phyloP scores from a whole-genome alignment of 1,140 invertebrate species.

The Trachymyrmex cornetzi region DNA sequence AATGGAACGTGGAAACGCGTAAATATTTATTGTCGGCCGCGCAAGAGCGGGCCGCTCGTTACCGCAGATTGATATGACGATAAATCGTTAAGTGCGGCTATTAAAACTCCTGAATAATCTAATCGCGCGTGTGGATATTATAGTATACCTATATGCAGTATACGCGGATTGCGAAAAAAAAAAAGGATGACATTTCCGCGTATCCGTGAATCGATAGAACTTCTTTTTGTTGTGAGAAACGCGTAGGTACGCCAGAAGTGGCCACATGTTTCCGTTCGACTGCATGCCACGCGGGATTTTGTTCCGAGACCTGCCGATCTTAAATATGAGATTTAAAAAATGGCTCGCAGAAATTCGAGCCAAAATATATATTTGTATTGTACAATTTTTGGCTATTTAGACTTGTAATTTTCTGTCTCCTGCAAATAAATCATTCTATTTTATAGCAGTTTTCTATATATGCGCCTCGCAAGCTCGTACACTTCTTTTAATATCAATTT shows the following conservation, averaged over 20 bases:
- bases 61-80: constrained; percentile 62
- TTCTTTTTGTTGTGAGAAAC: background rate
- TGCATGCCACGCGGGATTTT: background rate
- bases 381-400: background rate
- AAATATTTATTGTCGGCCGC: constrained; percentile 75
- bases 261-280: background rate
- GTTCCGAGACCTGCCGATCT: background rate
- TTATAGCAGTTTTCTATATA: background rate
- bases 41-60: constrained; percentile 64
- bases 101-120: constrained; percentile 68
- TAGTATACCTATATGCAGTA: background rate
- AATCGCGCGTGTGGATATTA: constrained; percentile 46
- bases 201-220: constrained; percentile 32
- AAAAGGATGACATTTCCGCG: constrained; percentile 45
- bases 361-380: background rate
- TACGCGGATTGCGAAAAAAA: constrained; percentile 18
- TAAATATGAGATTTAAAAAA: background rate
- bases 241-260: background rate
- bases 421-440: constrained; percentile 11
- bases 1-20: constrained; percentile 71
- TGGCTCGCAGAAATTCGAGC: background rate
- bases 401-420: background rate
- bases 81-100: constrained; percentile 62
- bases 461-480: background rate
- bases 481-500: constrained; percentile 30